phyloP scores from a whole-genome alignment of 1,140 invertebrate genomes.

The Cotesia vestalis region DNA sequence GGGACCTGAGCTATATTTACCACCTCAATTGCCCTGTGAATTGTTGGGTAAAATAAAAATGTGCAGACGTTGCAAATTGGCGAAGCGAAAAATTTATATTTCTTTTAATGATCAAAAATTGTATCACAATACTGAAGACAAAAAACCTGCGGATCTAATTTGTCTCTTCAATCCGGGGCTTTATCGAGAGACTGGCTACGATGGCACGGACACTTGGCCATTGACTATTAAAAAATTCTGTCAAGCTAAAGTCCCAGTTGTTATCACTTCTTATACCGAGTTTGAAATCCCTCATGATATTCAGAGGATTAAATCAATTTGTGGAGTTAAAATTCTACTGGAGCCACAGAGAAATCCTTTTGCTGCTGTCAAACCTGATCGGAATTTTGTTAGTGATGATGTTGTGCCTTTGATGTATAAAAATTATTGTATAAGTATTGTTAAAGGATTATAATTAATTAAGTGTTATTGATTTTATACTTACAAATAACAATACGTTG shows the following conservation, averaged over 20 bases:
- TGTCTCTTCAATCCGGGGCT: conserved; percentile 78
- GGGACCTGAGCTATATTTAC: conserved; percentile 71
- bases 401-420: conserved; percentile 76
- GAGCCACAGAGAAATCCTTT: conserved; percentile 71
- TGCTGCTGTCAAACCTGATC: conserved; percentile 73
- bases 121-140: conserved; percentile 69
- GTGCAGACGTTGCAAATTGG: conserved; percentile 63
- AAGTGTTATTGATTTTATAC: conserved; percentile 7
- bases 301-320: conserved; percentile 62
- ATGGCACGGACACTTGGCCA: conserved; percentile 73
- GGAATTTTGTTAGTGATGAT: conserved; percentile 78
- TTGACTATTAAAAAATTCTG: conserved; percentile 66
- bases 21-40: conserved; percentile 65
- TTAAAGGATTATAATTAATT: conserved; percentile 51
- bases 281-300: conserved; percentile 72
- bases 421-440: conserved; percentile 70
- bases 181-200: conserved; percentile 71
- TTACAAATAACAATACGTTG: background rate
- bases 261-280: conserved; percentile 73
- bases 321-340: conserved; percentile 63
- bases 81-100: conserved; percentile 63
- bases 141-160: conserved; percentile 68
- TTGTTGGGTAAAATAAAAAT: conserved; percentile 64
- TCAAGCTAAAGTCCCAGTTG: conserved; percentile 67
- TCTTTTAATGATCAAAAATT: conserved; percentile 67